Conservation (phyloP, 2,797 vertebrate species). For the Esox lucius region DNA sequence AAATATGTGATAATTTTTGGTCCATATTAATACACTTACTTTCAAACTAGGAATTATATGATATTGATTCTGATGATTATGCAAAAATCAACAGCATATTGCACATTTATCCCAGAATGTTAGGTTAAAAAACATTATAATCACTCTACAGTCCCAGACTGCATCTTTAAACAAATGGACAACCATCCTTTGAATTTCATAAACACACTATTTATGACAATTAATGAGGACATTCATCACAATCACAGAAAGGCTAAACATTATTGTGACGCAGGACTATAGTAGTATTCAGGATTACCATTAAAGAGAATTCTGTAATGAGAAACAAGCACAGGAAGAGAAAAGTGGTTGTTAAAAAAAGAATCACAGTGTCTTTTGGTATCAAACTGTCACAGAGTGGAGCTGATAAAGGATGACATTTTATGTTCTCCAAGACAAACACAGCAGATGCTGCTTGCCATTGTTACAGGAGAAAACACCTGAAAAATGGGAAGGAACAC, state of each 20-base stretch:
- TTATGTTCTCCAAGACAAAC: slow-evolving; percentile 26
- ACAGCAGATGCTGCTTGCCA: slow-evolving; percentile 19
- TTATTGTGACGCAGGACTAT: slow-evolving; percentile 65
- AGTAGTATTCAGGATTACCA: slow-evolving; percentile 52
- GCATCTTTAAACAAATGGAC: slow-evolving; percentile 27
- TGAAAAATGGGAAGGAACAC: slow-evolving; percentile 35
- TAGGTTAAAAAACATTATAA: too few relatives aligned
- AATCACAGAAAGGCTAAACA: slow-evolving; percentile 42
- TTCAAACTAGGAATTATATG: too few relatives aligned
- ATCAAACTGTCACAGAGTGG: slow-evolving; percentile 61
- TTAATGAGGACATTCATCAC: slow-evolving; percentile 32
- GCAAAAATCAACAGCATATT: too few relatives aligned
- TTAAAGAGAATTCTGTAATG: slow-evolving; percentile 49
- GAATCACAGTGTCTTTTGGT: slow-evolving; percentile 49
- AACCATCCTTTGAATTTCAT: slow-evolving; percentile 21
- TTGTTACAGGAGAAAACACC: slow-evolving; percentile 56
- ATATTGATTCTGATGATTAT: too few relatives aligned
- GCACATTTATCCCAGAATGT: too few relatives aligned
- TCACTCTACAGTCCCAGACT: not conserved
- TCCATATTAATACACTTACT: too few relatives aligned
- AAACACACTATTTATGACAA: slow-evolving; percentile 14
- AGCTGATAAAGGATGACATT: slow-evolving; percentile 53
- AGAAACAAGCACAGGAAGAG: slow-evolving; percentile 45
- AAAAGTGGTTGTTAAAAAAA: slow-evolving; percentile 44
- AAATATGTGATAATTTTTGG: too few relatives aligned